phyloP scores from a whole-genome alignment of 2,797 vertebrate genomes.

The Paratrypauchen microcephalus region DNA sequence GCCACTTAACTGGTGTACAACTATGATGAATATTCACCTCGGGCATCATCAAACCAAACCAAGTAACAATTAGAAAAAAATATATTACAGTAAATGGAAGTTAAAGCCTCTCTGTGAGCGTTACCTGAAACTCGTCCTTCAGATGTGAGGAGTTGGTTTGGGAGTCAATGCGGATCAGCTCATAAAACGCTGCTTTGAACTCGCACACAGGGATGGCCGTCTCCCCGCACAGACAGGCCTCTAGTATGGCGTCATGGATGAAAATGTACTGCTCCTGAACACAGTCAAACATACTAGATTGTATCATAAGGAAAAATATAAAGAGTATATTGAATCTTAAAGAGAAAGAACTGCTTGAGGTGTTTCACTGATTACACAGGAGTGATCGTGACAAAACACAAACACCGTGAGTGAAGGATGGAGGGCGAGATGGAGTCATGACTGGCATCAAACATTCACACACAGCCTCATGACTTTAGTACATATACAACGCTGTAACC shows the following conservation, averaged over 20 bases:
- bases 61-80: too few relatives aligned
- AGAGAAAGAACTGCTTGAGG: conserved; percentile 9
- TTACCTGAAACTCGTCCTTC: conserved; percentile 98
- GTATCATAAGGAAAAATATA: conserved; percentile 8
- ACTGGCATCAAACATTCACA: conserved; percentile 25
- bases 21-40: too few relatives aligned
- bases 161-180: conserved; percentile 99
- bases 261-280: conserved; percentile 98
- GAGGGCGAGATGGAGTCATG: conserved; percentile 50
- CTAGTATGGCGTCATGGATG: conserved; percentile 98
- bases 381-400: conserved; percentile 32
- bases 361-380: conserved; percentile 10
- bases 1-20: too few relatives aligned
- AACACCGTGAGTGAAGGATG: conserved; percentile 39
- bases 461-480: background rate
- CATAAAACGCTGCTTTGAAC: conserved; percentile 98
- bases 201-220: conserved; percentile 97
- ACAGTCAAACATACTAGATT: conserved; percentile 32
- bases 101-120: too few relatives aligned
- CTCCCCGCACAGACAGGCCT: conserved; percentile 98
- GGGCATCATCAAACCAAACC: too few relatives aligned
- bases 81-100: too few relatives aligned
- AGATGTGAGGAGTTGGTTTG: conserved; percentile 98
- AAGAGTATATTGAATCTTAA: background rate
- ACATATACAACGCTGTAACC: background rate